These are phyloP conservation scores for Agelastica alni DNA, from an alignment of 2,888 invertebrate species.

Conservation along the genomic window DNA sequence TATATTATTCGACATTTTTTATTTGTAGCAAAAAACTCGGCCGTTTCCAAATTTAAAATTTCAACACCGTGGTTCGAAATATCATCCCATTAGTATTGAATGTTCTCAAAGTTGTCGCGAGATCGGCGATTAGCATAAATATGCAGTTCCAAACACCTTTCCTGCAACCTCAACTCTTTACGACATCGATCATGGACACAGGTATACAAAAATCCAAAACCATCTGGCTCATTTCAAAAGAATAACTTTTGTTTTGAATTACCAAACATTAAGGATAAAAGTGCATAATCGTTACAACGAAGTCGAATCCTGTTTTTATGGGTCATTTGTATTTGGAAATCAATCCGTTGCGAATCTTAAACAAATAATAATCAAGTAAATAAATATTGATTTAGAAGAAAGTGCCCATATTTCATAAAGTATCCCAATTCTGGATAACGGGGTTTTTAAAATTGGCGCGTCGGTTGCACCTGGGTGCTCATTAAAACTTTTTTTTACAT, in stretches of 20 bases:
- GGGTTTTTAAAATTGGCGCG: no score
- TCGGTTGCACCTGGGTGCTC: no score
- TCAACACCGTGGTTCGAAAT: conserved; percentile 35
- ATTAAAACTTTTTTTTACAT: no score
- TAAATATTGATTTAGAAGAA: no score
- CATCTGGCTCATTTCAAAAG: conserved; percentile 6
- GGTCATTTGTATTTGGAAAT: no score
- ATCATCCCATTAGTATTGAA: conserved; percentile 44
- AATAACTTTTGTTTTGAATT: background rate
- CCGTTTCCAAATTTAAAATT: conserved; percentile 33
- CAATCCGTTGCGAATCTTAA: no score
- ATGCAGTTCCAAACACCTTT: conserved; percentile 39
- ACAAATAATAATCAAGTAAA: no score
- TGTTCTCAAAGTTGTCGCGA: conserved; percentile 40
- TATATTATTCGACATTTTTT: conserved; percentile 19
- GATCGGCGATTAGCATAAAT: conserved; percentile 41
- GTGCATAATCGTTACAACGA: no score
- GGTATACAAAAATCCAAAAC: conserved; percentile 7
- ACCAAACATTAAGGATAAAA: no score
- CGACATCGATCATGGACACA: conserved; percentile 30
- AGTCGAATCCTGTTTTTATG: no score
- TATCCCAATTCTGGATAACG: no score
- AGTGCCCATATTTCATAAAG: no score
- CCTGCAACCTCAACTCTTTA: conserved; percentile 34
- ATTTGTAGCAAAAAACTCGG: conserved; percentile 19